Evolutionary conservation across 2,797 vertebrate species (phyloP), one percentile per base, ranked within the genome.

Genomic region (Coracias cyanogaster): DNA sequence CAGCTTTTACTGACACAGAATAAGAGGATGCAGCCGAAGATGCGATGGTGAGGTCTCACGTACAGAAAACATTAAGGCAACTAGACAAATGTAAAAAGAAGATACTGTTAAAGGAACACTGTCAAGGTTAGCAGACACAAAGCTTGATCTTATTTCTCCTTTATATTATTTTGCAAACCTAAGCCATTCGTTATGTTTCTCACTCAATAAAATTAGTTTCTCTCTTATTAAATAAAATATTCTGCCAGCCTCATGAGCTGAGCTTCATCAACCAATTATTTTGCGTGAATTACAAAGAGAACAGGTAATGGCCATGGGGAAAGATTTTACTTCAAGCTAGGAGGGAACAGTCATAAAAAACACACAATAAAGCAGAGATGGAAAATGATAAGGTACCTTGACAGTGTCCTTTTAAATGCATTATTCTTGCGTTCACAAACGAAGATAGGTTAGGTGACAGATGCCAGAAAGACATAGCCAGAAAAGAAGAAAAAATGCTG

Each of bases 321-420:
- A 55, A 67, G 25, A 81, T 76, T 92, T 91, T 64, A 93, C 85
- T 66, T 94, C 64, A 91, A 82, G 46, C 21, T 91, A 91, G 37
- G 60, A 92, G 73, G 55, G 26, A 43, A 49, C 43, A 57, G 51
- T 58, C 73, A 82, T 82, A 93, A 96, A 87, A 18, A 81, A 79
- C 48, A 82, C 16, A 64, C 11, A 94, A 61, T 67, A 95, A 97
- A 95, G 86, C 15, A 95, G 41, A 89, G 61, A 67, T 83, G 89
- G 41, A 58, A 94, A 82, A 89, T 67, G 7, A 95, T 61, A 20
- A 95, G 95, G 73, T 76, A 76, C 29, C 43, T 85, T 92, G 55
- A 95, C 79, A 71, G 41, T 86, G 22, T 83, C 70, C 41, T 91
- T 96, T 96, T 82, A 96, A 95, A 84, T 46, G 76, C n/a, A 89